Base-by-base conservation (phyloP, 1,140 invertebrate species). In the Cyphomyrmex costatus region DNA sequence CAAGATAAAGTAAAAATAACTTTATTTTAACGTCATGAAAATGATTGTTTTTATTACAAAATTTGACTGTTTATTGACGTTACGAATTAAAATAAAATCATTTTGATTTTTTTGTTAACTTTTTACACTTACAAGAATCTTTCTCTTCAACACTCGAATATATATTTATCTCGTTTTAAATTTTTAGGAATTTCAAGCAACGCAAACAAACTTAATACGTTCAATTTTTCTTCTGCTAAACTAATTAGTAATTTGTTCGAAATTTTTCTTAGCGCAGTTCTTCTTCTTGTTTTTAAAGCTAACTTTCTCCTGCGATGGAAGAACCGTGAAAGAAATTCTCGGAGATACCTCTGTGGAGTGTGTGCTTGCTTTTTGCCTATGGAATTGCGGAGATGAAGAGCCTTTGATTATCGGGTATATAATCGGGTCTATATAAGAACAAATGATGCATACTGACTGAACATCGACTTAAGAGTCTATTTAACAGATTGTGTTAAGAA, bases 331-430 rank as follows among this genome's bases (percentile, higher is more conserved):
- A 78, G 82, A 21, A 51, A 16, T 30, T 76, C 56, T 51, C 71
- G n/a, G 56, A 4, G 30, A 49, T 51, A 74, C 24, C 53, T n/a
- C 30, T 63, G 36, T 10, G 14, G 42, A 76, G 70, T 84, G 77
- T 30, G 56, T 51, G 71, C 60, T 85, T 19, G 58, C 71, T 85
- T 16, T 16, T 85, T 85, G 71, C 61, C 42, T 53, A 27, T 24
- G 56, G 60, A 65, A 46, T 33, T 27, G 36, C 36, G 46, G 49
- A 56, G 30, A 24, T 36, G 33, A 6, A 51, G 66, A 21, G 21
- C 12, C 66, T 82, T 53, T 74, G 68, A 88, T 86, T 74, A 73
- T 42, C 12, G 46, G 33, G 16, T 6, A n/a, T n/a, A n/a, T n/a
- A n/a, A n/a, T n/a, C n/a, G n/a, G n/a, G n/a, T n/a, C n/a, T n/a